Evolutionary conservation across 2,888 invertebrate genomes (phyloP).

Genomic region (Lampropteryx suffumata): DNA sequence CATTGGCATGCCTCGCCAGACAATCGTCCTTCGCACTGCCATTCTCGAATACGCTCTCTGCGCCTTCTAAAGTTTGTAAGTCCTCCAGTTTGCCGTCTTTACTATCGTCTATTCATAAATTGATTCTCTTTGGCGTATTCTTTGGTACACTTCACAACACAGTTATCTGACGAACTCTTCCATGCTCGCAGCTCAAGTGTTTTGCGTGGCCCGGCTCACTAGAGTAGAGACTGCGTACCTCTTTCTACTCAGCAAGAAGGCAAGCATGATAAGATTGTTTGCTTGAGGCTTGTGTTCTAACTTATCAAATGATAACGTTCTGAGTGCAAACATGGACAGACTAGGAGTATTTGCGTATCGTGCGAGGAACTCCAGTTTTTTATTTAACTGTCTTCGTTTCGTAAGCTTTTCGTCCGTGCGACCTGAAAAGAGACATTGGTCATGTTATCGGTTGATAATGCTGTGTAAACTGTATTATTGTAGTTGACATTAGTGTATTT

Average conservation of each 20-base stretch:
- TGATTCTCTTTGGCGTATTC: conserved; percentile 47
- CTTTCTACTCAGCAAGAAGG: conserved; percentile 63
- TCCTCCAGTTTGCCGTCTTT: conserved; percentile 75
- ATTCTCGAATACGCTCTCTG: conserved; percentile 64
- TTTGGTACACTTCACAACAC: conserved; percentile 53
- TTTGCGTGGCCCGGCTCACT: conserved; percentile 50
- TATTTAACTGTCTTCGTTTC: conserved; percentile 57
- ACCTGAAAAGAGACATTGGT: conserved; percentile 66
- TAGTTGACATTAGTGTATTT: conserved; percentile 10
- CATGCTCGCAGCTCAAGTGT: conserved; percentile 54
- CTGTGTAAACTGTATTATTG: conserved; percentile 39
- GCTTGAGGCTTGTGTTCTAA: conserved; percentile 76
- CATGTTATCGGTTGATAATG: conserved; percentile 51
- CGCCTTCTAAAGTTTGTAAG: conserved; percentile 65
- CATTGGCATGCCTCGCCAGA: conserved; percentile 54
- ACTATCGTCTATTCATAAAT: conserved; percentile 37
- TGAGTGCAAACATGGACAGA: conserved; percentile 74
- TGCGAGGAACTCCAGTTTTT: conserved; percentile 69
- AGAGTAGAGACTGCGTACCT: conserved; percentile 63
- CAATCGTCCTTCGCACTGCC: conserved; percentile 67
- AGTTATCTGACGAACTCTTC: conserved; percentile 43
- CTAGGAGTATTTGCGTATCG: conserved; percentile 76
- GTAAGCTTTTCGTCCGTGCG: conserved; percentile 52
- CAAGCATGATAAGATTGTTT: conserved; percentile 80
- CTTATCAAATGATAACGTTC: conserved; percentile 80